A percentile compares a stretch with the other conserved stretches of the same genome.
These are phyloP conservation scores for Crypturellus tataupa DNA, from an alignment of 2,797 vertebrate genomes.

Conservation along the genomic window DNA sequence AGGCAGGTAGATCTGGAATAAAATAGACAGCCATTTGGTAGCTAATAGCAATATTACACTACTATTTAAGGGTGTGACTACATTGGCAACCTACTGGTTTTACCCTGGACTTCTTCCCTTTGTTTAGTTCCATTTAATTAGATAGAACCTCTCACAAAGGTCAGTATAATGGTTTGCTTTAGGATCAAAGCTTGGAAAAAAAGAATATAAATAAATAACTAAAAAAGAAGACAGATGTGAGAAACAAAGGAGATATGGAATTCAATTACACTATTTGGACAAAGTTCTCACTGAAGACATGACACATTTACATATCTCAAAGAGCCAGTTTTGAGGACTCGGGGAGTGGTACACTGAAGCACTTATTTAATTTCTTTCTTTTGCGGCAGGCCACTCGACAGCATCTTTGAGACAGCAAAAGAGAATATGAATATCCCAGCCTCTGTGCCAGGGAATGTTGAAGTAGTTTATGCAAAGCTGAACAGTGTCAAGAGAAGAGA, in stretches of 20 bases:
- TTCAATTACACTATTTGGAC: slow-evolving; percentile 76
- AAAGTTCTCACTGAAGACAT: slow-evolving; percentile 51
- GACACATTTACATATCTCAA: slow-evolving; percentile 47
- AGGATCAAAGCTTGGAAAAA: slow-evolving; percentile 12
- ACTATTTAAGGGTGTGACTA: neutral
- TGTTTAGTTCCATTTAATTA: neutral
- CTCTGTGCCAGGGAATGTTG: neutral
- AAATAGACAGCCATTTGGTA: neutral
- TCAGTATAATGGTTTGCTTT: neutral
- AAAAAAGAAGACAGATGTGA: slow-evolving; percentile 45
- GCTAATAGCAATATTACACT: neutral
- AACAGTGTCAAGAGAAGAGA: slow-evolving; percentile 48
- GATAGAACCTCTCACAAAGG: neutral
- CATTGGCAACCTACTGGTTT: neutral
- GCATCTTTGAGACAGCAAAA: slow-evolving; percentile 62
- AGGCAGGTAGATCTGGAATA: neutral
- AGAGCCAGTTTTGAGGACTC: slow-evolving; percentile 49
- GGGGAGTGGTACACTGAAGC: slow-evolving; percentile 52
- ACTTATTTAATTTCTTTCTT: slow-evolving; percentile 69
- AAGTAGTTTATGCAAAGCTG: slow-evolving; percentile 22
- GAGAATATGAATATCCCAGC: neutral
- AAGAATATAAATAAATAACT: slow-evolving; percentile 53
- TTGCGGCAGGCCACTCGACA: slow-evolving; percentile 61
- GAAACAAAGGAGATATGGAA: slow-evolving; percentile 53
- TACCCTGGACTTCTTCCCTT: neutral